Evolutionary conservation across 2,888 invertebrate species (phyloP).

Genomic region (Cylindroiulus punctatus): DNA sequence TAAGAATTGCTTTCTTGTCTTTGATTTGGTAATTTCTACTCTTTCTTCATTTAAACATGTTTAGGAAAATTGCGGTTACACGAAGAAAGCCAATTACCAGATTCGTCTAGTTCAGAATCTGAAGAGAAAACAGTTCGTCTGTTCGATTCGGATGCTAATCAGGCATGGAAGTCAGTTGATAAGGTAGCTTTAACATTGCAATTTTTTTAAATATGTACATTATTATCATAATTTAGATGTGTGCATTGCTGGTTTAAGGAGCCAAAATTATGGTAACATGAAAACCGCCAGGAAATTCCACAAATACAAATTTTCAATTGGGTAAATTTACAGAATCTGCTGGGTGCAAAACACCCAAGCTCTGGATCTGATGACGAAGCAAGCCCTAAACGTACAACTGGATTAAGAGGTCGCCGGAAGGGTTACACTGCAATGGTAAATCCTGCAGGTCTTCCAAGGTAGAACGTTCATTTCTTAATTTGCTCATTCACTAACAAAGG

Average conservation of each 20-base stretch:
- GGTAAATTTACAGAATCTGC: slow-evolving; percentile 5
- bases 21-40: slow-evolving; percentile 2
- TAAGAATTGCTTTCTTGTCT: neutral
- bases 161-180: slow-evolving; percentile 24
- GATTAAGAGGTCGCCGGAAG: slow-evolving; percentile 53
- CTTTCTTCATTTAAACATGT: slow-evolving; percentile 11
- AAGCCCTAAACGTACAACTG: slow-evolving; percentile 25
- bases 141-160: slow-evolving; percentile 39
- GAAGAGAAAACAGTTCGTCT: slow-evolving; percentile 34
- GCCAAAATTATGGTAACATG: neutral
- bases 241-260: neutral
- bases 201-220: neutral
- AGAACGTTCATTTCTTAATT: too few relatives aligned
- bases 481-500: too few relatives aligned
- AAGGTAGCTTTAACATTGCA: slow-evolving; percentile 30
- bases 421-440: slow-evolving; percentile 28
- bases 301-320: neutral
- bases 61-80: neutral
- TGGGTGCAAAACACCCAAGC: slow-evolving; percentile 14
- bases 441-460: slow-evolving; percentile 50
- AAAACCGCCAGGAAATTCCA: neutral
- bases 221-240: neutral
- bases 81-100: slow-evolving; percentile 22
- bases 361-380: slow-evolving; percentile 1
- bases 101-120: slow-evolving; percentile 24